A percentile compares a stretch with the other conserved stretches of the same genome.
Conservation (phyloP, 2,113 vertebrate species). For the Poeciliopsis occidentalis region DNA sequence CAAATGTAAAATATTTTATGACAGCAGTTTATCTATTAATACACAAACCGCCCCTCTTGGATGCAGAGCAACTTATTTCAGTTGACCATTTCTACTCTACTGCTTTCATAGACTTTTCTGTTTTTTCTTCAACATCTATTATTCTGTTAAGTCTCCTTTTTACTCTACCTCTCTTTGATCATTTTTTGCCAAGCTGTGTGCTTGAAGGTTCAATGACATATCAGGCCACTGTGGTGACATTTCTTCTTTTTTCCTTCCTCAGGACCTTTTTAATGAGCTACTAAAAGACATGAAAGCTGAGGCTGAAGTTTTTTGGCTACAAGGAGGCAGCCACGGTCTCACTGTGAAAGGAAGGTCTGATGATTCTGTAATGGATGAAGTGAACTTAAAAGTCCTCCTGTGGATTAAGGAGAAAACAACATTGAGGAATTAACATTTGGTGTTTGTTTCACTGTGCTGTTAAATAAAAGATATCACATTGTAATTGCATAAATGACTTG, state of each 20-base stretch:
- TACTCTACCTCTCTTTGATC: not conserved
- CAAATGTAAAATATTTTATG: too few relatives aligned
- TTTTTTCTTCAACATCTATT: not conserved
- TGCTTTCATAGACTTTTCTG: not conserved
- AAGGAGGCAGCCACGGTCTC: conserved; percentile 89
- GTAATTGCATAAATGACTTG: not conserved
- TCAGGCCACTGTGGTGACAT: not conserved
- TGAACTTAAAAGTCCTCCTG: conserved; percentile 84
- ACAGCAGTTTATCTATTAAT: too few relatives aligned
- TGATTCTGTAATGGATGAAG: conserved; percentile 86
- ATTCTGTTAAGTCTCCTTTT: not conserved
- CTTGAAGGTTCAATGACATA: not conserved
- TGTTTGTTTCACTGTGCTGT: not conserved
- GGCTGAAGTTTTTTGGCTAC: conserved; percentile 86
- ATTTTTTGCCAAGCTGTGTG: not conserved
- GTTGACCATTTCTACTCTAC: not conserved
- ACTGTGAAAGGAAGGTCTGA: conserved; percentile 83
- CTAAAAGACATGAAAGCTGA: conserved; percentile 84
- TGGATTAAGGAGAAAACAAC: conserved; percentile 78
- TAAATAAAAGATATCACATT: conserved; percentile 17
- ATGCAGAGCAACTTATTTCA: too few relatives aligned
- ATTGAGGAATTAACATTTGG: not conserved
- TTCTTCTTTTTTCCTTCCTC: conserved; percentile 15
- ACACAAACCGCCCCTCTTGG: too few relatives aligned
- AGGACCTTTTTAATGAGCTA: conserved; percentile 84